Evolutionary conservation across 1,140 invertebrate genomes (phyloP).

Genomic region (Drosophila seguyi): DNA sequence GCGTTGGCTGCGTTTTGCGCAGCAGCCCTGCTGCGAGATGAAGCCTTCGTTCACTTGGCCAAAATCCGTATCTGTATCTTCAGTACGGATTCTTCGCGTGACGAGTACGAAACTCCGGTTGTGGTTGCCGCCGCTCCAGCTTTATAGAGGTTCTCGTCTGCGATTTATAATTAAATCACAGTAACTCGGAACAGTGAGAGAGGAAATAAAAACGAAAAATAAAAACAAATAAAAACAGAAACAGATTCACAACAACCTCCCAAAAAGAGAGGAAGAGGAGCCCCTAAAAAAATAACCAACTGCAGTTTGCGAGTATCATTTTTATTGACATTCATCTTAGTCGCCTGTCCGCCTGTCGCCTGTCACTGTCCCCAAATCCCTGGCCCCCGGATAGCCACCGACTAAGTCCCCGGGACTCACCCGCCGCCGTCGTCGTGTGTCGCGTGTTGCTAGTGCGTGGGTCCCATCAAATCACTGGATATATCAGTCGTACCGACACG

Average conservation of each 20-base stretch:
- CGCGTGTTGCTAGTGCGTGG: slow-evolving; percentile 55
- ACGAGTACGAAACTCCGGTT: slow-evolving; percentile 39
- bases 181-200: slow-evolving; percentile 28
- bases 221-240: slow-evolving; percentile 24
- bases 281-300: slow-evolving; percentile 9
- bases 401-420: slow-evolving; percentile 15
- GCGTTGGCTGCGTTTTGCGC: slow-evolving; percentile 57
- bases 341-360: slow-evolving; percentile 32
- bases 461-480: slow-evolving; percentile 40
- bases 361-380: slow-evolving; percentile 24
- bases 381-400: slow-evolving; percentile 21
- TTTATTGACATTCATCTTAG: slow-evolving; percentile 55
- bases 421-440: slow-evolving; percentile 20
- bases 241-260: background rate
- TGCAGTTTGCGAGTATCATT: slow-evolving; percentile 41
- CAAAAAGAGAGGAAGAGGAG: background rate
- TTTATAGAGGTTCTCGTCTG: slow-evolving; percentile 28
- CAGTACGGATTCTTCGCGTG: slow-evolving; percentile 77
- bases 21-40: slow-evolving; percentile 64
- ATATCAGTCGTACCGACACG: slow-evolving; percentile 40
- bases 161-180: slow-evolving; percentile 51
- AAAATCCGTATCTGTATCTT: slow-evolving; percentile 64
- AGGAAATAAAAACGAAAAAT: slow-evolving; percentile 19
- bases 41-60: slow-evolving; percentile 37
- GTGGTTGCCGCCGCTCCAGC: slow-evolving; percentile 2